Base-by-base conservation (phyloP, 64 coral and sea anemone genomes). In the Porites lutea region DNA sequence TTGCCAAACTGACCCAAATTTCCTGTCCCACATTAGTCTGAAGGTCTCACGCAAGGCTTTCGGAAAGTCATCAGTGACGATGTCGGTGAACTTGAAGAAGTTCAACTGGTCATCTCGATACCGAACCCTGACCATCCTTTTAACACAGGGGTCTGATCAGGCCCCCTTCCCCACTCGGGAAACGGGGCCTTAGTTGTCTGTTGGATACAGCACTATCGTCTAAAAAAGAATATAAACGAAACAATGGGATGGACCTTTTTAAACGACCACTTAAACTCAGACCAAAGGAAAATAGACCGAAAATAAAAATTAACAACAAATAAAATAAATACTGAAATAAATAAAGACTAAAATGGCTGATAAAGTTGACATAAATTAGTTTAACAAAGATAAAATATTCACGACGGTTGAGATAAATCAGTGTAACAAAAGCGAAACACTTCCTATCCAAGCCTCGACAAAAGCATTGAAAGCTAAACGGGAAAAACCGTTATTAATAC, bases 221-320 rank as follows among this genome's bases (percentile, higher is more conserved):
- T 72, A 72, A 72, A 72, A 72, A 8, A 72, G 43, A n/a, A 71
- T 72, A 72, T 43, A 47, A 47, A 72, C 69, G 37, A 72, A 72
- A 72, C 23, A 72, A 72, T 72, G 69, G 43, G 8, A 23, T 47
- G 22, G 37, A 72, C 27, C 27, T 37, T 37, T 37, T 37, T 37
- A 37, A 37, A 37, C 0, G 0, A 1, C 27, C 27, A 37, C 27
- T 37, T 37, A 37, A 37, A 37, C 27, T 11, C 69, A 72, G 69
- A 43, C 69, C n/a, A 72, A 43, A 72, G 69, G 69, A 72, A 72
- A 72, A 72, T 43, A 72, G 69, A 72, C 22, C 69, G 37, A 72
- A 72, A 72, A 72, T 72, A 72, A 11, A 72, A 72, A 72, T 72
- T 72, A 72, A 72, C 21, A 72, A 47, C 69, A 72, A 72, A 72